These are phyloP conservation scores for Daubentonia madagascariensis DNA, from an alignment of 2,113 vertebrate genomes.

Conservation along the genomic window DNA sequence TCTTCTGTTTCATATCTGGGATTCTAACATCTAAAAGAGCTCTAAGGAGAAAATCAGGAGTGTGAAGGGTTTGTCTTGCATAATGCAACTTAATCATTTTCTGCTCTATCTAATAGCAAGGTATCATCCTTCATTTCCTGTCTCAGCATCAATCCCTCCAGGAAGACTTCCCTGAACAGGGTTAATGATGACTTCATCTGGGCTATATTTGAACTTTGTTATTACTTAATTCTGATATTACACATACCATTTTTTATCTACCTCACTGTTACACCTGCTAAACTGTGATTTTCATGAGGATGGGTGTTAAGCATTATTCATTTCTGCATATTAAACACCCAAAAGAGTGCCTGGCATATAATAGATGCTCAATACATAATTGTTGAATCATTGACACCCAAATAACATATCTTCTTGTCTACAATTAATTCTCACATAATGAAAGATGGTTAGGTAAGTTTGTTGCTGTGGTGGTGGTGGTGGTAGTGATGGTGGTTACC, in stretches of 20 bases:
- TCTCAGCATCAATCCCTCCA: not conserved
- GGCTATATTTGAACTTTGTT: not conserved
- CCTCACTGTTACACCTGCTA: not conserved
- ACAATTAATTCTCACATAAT: not conserved
- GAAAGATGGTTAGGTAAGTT: not conserved
- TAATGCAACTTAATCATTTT: not conserved
- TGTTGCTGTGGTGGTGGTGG: not conserved
- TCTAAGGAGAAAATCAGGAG: not conserved
- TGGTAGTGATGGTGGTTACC: not conserved
- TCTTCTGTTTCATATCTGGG: slow-evolving; percentile 5
- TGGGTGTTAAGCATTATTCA: not conserved
- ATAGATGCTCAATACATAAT: not conserved
- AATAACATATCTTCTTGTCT: not conserved
- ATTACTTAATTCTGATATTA: not conserved
- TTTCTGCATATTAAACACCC: not conserved
- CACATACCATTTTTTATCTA: not conserved
- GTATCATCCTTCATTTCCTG: not conserved
- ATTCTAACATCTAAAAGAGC: not conserved
- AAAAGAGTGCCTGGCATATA: not conserved
- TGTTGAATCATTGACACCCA: not conserved
- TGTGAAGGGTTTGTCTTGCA: not conserved
- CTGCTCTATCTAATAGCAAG: not conserved
- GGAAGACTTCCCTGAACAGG: not conserved
- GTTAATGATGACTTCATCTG: not conserved
- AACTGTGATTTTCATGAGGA: not conserved